Evolutionary conservation across 2,113 vertebrate species (phyloP), one percentile per base, ranked within the genome.

Genomic region (Xyliphius kryptos): DNA sequence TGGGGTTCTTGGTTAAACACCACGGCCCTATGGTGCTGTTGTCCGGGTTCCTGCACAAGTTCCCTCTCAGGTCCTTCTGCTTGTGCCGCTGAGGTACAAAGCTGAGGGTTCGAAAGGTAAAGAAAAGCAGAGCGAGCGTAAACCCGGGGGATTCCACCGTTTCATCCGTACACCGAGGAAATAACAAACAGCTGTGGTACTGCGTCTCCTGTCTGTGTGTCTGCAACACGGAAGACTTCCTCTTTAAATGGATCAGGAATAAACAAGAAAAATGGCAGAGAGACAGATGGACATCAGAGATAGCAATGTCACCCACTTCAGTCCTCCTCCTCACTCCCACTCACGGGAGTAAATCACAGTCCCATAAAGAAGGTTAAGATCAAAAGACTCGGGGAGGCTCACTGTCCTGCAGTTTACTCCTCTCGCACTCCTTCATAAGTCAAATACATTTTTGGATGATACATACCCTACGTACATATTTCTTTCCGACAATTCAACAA

Each of bases 41-140:
- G 82, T 91, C 89, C 49, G 96, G 95, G 74, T 99, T 99, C 58
- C 96, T 90, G 66, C 96, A 99, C 82, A 92, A 94, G 85, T 98
- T 98, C 72, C 91, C 89, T 61, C 79, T 80, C 56, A 98, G 91
- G 82, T 96, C 93, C 82, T 89, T 93, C 84, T 91, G 90, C 77
- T 85, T 88, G 89, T 91, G 92, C 81, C 84, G 91, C 86, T 87
- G 90, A 80, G 92, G 91, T 86, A 91, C 91, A 88, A 97, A 98
- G 86, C 95, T 98, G 89, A 64, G 37, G 16, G 43, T 48, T 46
- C 22, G 63, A 44, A 22, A 41, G 50, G 32, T 52, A 57, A 47
- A 37, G 50, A 19, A 17, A 61, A 12, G 59, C 7, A 60, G 43
- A 66, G 40, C 52, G 13, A 46, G 38, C 12, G 13, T 20, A 46